Percentiles rank a stretch among this genome's conserved stretches.
phyloP scores from a whole-genome alignment of 2,888 invertebrate genomes.

The Melieria picta region DNA sequence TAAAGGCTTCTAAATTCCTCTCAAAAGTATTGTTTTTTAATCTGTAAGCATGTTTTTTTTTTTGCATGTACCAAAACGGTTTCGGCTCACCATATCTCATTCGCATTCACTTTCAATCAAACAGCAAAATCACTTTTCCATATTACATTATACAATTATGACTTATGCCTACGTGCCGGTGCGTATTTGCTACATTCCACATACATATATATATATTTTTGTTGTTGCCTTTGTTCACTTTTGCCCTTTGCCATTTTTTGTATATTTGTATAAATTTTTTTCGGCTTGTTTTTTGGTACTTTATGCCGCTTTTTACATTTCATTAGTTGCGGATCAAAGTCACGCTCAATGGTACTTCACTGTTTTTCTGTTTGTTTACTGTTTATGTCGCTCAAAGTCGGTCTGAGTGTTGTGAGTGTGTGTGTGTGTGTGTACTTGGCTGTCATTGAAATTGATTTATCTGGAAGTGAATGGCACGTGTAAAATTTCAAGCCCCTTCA shows the following conservation, averaged over 20 bases:
- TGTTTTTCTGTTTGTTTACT: not conserved
- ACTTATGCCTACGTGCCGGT: not conserved
- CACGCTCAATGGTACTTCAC: constrained; percentile 16
- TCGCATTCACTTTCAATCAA: not conserved
- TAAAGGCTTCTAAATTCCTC: too few relatives aligned
- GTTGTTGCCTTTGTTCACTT: not conserved
- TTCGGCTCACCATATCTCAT: too few relatives aligned
- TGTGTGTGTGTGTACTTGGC: constrained; percentile 1
- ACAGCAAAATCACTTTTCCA: not conserved
- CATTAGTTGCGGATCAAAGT: constrained; percentile 23
- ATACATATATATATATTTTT: not conserved
- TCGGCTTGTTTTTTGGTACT: not conserved
- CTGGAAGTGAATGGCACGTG: constrained; percentile 28
- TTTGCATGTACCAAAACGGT: too few relatives aligned
- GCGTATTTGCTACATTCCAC: not conserved
- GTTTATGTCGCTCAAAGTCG: too few relatives aligned
- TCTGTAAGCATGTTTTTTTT: too few relatives aligned
- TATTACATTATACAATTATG: not conserved
- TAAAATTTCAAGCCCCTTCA: constrained; percentile 8
- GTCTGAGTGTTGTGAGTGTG: not conserved
- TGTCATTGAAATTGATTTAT: constrained; percentile 25
- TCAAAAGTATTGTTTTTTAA: too few relatives aligned
- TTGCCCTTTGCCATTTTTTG: not conserved
- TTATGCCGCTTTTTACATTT: constrained; percentile 14
- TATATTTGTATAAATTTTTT: too few relatives aligned